Conservation (phyloP, 2,113 vertebrate species). For the Lampris megalopsis region DNA sequence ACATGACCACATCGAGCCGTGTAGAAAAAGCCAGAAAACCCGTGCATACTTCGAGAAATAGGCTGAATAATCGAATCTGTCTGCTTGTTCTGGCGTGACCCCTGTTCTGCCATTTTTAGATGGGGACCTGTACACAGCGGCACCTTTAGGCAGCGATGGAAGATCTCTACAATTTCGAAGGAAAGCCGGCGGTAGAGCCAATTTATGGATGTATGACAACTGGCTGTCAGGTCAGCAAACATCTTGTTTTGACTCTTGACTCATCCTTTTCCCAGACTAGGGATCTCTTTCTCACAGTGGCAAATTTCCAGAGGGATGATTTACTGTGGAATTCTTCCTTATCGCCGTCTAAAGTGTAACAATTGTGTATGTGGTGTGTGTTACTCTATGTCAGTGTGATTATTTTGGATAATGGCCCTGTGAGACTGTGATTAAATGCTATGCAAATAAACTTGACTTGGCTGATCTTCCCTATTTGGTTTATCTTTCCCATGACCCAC, state of each 20-base stretch:
- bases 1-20: constrained; percentile 19
- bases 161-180: constrained; percentile 78
- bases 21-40: not conserved
- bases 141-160: constrained; percentile 72
- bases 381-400: too few species aligned
- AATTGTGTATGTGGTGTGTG: too few species aligned
- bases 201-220: constrained; percentile 79
- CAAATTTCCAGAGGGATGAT: too few species aligned
- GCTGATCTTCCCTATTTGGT: too few species aligned
- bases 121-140: constrained; percentile 79
- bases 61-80: constrained; percentile 26
- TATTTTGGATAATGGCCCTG: too few species aligned
- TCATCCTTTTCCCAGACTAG: not conserved
- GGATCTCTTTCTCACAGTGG: too few species aligned
- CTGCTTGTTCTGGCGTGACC: not conserved
- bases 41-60: constrained; percentile 5
- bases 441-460: too few species aligned
- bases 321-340: too few species aligned
- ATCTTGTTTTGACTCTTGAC: not conserved
- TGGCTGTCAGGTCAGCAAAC: constrained; percentile 78
- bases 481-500: too few species aligned
- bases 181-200: constrained; percentile 62
- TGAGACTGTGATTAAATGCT: too few species aligned
- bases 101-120: constrained; percentile 62
- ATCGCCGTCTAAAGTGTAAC: too few species aligned